Base-by-base conservation (phyloP, 2,888 invertebrate species). In the Taphrorychus bicolor region DNA sequence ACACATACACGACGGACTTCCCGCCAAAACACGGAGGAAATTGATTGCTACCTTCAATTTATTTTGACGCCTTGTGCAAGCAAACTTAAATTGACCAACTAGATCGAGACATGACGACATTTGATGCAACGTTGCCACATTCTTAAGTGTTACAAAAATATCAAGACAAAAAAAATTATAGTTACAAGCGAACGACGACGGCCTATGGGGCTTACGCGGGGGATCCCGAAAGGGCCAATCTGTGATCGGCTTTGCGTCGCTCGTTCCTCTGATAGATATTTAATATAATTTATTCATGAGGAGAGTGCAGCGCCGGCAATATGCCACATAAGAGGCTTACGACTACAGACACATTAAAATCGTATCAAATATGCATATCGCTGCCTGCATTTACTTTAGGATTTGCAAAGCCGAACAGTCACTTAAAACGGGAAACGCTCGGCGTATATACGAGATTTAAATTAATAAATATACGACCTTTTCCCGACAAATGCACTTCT, bases 211-310 rank as follows among this genome's bases (percentile, higher is more conserved):
- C 56, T 57, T 60, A 60, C 59, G n/a, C n/a, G 52, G 56, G 56
- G 22, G 22, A 54, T 42, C 45, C 19, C 18, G 49, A 66, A 70
- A 70, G 64, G 70, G 51, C 70, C 63, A 64, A 70, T 67, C 70
- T 80, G 79, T 79, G 79, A 79, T 79, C 79, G 80, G 80, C 78
- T 80, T 80, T 80, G 71, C 74, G 70, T 63, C 59, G 73, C 73
- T n/a, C 76, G 75, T 74, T 74, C 85, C 85, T 85, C 83, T 87
- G 87, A 88, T 88, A 87, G 88, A 87, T 87, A 87, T 87, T 87
- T 88, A 86, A 88, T 88, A 87, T 88, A 86, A 88, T 88, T 87
- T 88, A 88, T 88, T 87, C 87, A 88, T 88, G 84, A 85, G 80
- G 78, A 81, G 84, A 85, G 83, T 86, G 85, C 81, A 79, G 76